Percentiles rank a stretch among this genome's conserved stretches.
Conservation (phyloP, 2,888 invertebrate species). For the Teinopalpus imperialis region DNA sequence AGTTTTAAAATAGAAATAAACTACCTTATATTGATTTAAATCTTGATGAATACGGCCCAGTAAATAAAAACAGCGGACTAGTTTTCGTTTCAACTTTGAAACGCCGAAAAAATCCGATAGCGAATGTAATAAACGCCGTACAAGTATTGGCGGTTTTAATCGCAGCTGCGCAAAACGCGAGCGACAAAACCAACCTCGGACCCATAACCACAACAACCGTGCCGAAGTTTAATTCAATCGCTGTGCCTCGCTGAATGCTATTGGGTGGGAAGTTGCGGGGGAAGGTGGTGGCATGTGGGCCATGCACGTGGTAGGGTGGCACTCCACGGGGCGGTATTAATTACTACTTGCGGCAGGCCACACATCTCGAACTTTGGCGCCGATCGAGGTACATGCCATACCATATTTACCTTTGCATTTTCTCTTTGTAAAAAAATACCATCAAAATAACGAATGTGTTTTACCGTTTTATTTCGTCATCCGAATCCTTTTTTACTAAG, state of each 20-base stretch:
- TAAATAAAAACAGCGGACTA: too few species aligned
- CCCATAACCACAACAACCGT: slow-evolving; percentile 74
- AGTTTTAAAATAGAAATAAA: too few species aligned
- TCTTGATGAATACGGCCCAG: too few species aligned
- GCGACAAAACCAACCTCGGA: slow-evolving; percentile 74
- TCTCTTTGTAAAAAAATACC: slow-evolving; percentile 47
- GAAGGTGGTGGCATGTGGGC: slow-evolving; percentile 27
- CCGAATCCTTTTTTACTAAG: too few species aligned
- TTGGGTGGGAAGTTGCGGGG: slow-evolving; percentile 31
- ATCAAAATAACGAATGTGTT: neutral
- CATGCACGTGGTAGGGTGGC: slow-evolving; percentile 28
- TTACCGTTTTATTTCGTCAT: too few species aligned
- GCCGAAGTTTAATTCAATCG: slow-evolving; percentile 81
- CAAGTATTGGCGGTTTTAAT: slow-evolving; percentile 74
- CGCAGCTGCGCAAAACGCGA: slow-evolving; percentile 71
- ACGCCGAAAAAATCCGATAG: slow-evolving; percentile 42
- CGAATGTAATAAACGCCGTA: slow-evolving; percentile 70
- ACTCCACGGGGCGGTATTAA: slow-evolving; percentile 68
- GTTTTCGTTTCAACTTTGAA: slow-evolving; percentile 3
- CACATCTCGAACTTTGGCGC: slow-evolving; percentile 79
- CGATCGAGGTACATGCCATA: slow-evolving; percentile 56
- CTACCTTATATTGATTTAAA: too few species aligned
- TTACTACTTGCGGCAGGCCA: slow-evolving; percentile 77
- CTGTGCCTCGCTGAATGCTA: slow-evolving; percentile 61
- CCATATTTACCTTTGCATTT: slow-evolving; percentile 70